Base-by-base conservation (phyloP, 2,113 vertebrate species). In the Trachemys scripta region DNA sequence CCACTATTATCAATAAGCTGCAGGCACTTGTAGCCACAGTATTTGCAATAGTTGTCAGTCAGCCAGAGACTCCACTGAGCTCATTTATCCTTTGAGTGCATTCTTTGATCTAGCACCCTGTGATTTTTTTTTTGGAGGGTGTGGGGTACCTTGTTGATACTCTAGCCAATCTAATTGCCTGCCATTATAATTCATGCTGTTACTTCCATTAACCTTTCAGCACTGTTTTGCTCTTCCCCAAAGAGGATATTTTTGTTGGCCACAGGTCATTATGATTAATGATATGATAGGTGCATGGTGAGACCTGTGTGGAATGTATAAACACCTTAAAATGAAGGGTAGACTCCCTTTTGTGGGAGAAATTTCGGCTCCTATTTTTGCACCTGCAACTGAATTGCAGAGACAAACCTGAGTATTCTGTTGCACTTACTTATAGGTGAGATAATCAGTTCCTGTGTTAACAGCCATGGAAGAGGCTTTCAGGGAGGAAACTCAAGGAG, bases 131-230 rank as follows among this genome's bases (percentile, higher is more conserved):
- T 87, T 86, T 82, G 42, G 8, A 72, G 9, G n/a, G 65, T 4
- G 8, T 72, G 57, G 54, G 89, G 59, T 50, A 10, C 56, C 59
- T 69, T 84, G 80, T 45, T 94, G 88, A 42, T 92, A 29, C 75
- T 84, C 45, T 82, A 76, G 76, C 59, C 82, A 62, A 8, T 62
- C 35, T 65, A 82, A 72, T 79, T 79, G 42, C n/a, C 59, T 94
- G 79, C 86, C 89, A 0, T 92, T 95, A 29, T n/a, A 80, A 94
- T 96, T 95, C 82, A 38, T 85, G 59, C 80, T 85, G 20, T 42
- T 95, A 13, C 69, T 94, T 69, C 85, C 53, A 2, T 57, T 84
- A 83, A 94, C 80, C 85, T 90, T 80, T 88, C 25, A 35, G 72
- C 27, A 45, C 78, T 78, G 87, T 84, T 96, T 82, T 53, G 13